Base-by-base conservation (phyloP, 2,888 invertebrate genomes). In the Kryphioiulus occultus region DNA sequence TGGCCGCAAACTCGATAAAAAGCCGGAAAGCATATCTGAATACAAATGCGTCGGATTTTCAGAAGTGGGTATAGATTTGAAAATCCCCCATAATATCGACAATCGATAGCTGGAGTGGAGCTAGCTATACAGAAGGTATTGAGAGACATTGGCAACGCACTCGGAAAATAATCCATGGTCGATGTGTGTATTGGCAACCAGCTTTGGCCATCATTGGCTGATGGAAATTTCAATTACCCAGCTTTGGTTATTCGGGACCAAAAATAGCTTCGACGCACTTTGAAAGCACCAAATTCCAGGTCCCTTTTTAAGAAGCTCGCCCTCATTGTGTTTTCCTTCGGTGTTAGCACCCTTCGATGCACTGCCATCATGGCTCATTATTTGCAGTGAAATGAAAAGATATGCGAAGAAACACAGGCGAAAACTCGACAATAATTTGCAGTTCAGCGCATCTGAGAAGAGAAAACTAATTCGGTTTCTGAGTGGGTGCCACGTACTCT, bases 41-140 rank as follows among this genome's bases (percentile, higher is more conserved):
- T 78, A 30, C 78, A 78, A 30, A 78, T 78, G 78, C 78, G 15
- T 0, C 78, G 78, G 1, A 9, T 78, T 68, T 26, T 78, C 30
- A 30, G 30, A 78, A 78, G 78, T 78, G 78, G 78, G 78, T 30
- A 78, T 12, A 78, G 78, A 78, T 78, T 78, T 78, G 78, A 30
- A 78, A 78, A 78, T 22, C 30, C 30, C 3, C 26, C 15, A 68
- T 26, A 68, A 78, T 78, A 78, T 78, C 78, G 78, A 78, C 30
- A 78, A 78, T 78, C 78, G 30, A 78, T 78, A 78, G 12, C 30
- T 15, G 30, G 30, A 78, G 78, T 78, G 78, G 7, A 30, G 78
- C 12, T 10, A 30, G 12, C 26, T 26, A 3, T 5, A 68, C n/a
- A 68, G 10, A 10, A 22, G 22, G 68, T 68, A 22, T 68, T 68